Evolutionary conservation across 2,113 vertebrate species (phyloP), one percentile per base, ranked within the genome.

Genomic region (Scomber japonicus): DNA sequence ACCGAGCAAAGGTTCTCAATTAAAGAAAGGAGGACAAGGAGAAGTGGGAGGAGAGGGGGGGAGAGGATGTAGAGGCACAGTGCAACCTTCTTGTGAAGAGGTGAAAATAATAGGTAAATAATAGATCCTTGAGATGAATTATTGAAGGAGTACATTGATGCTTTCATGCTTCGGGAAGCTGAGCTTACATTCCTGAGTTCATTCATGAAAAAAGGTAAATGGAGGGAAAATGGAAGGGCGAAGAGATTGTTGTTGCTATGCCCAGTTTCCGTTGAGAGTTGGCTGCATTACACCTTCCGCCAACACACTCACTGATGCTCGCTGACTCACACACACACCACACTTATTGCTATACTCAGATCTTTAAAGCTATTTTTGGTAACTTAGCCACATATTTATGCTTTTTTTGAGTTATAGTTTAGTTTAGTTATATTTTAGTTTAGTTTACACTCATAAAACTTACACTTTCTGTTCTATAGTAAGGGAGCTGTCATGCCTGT

Each of bases 51-150:
- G 53, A 31, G 46, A 45, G 7, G 51, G 66, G 17, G 7, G 51
- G 66, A 15, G 66, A 72, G n/a, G 62, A 60, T 27, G 11, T 55
- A 56, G 7, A 64, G 56, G 30, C 13, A 60, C 44, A 68, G 40
- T 48, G 64, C 77, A 68, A 62, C 53, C 71, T 84, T 90, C 71
- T 63, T 85, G 89, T 78, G 85, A 86, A 79, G 80, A 84, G 86
- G 72, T 73, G 66, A 91, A 90, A 89, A 83, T 90, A 89, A 89
- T 87, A 73, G 82, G 62, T 94, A 90, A 94, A 95, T 94, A 93
- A 94, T 94, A 84, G 80, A 95, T 91, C 65, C 69, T 35, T 50
- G 15, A 67, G 46, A 69, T 94, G 0, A 84, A 91, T 92, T 85
- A 93, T 94, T 90, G 30, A 92, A 60, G 66, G 19, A 53, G 75